Evolutionary conservation across 2,797 vertebrate species (phyloP), one percentile per base, ranked within the genome.

Genomic region (Pantherophis vulpinus): DNA sequence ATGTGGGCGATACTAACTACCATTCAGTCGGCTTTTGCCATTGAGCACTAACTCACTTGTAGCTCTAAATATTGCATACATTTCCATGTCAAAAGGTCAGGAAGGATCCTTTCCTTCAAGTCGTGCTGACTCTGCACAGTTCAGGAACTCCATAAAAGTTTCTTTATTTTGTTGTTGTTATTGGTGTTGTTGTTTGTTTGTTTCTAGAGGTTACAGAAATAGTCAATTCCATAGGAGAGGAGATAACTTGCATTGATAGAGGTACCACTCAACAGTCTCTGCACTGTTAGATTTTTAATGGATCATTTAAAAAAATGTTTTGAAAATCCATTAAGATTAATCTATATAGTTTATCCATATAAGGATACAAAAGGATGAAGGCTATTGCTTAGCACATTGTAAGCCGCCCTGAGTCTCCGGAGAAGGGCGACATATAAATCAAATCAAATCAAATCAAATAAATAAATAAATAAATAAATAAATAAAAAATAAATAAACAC

Each of bases 41-140:
- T 1, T 70, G 58, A 79, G 74, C 59, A 4, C 87, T 83, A 61
- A 87, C 89, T 94, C 29, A 10, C 89, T 51, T 56, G 51, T 20
- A 51, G 1, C 16, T 93, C 37, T 94, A 88, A 97, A 95, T 94
- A 90, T 27, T 92, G 60, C 94, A 42, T 93, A 88, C 54, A 86
- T 94, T 95, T 25, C 0, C 27, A 70, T 90, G 92, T 90, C 92
- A 94, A 96, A 96, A 95, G 95, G 96, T 97, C 93, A 96, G 93
- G 29, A 88, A 91, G 91, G 94, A 29, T 92, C 27, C 83, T 94
- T 42, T 86, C 16, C 95, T 95, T 93, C 95, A 92, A 91, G 60
- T 1, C 23, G 56, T 61, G 91, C 87, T 70, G 94, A 92, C 93
- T 93, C 94, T 87, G 92, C 93, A 94, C 55, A 94, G 51, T 91